Evolutionary conservation across 1,140 invertebrate genomes (phyloP).

Genomic region (Polyergus mexicanus): DNA sequence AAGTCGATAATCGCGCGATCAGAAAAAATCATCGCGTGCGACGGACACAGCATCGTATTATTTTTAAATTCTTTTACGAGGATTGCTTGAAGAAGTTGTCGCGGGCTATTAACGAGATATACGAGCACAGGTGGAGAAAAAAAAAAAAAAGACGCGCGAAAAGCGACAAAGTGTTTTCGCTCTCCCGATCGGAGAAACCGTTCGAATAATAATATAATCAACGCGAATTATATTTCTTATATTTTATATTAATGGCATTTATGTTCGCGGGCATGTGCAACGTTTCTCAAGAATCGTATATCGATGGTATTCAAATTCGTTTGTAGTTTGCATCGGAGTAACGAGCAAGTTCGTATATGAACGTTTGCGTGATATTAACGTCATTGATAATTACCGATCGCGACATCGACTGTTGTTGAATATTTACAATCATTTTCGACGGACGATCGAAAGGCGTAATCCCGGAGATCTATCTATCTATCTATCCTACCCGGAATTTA

Average conservation of each 20-base stretch:
- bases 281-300: background rate
- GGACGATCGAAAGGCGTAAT: background rate
- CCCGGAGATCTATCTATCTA: background rate
- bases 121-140: background rate
- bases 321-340: background rate
- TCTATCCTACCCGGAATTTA: no score
- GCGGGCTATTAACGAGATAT: constrained; percentile 23
- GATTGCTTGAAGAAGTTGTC: constrained; percentile 23
- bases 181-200: no score
- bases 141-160: background rate
- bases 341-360: no score
- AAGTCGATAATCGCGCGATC: background rate
- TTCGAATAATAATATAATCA: no score
- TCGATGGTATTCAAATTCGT: background rate
- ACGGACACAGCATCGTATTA: constrained; percentile 25
- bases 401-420: background rate
- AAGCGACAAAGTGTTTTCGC: background rate
- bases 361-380: background rate
- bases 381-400: background rate
- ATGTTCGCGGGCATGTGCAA: background rate
- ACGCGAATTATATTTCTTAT: no score
- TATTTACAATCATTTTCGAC: background rate
- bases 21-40: background rate
- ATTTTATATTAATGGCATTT: background rate
- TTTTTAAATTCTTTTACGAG: constrained; percentile 63